Conservation (phyloP, 2,888 invertebrate genomes). For the Synergus japonicus region DNA sequence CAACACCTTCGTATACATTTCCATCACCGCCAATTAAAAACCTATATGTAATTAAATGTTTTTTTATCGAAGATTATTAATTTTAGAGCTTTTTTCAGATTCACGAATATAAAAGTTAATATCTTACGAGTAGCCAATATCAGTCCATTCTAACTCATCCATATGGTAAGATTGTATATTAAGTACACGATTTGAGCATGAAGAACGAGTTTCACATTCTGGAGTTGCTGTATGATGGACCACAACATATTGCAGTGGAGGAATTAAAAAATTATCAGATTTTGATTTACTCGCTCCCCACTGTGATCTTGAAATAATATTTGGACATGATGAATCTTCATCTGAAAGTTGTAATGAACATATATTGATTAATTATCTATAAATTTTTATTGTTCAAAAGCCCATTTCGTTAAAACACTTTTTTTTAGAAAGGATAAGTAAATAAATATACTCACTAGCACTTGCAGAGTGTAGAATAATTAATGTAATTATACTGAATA, state of each 20-base stretch:
- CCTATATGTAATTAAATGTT: conserved; percentile 68
- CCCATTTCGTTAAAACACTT: neutral
- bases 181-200: conserved; percentile 76
- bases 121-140: conserved; percentile 82
- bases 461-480: neutral
- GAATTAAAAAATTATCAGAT: conserved; percentile 79
- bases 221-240: conserved; percentile 81
- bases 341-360: neutral
- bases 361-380: too few relatives aligned
- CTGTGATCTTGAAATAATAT: conserved; percentile 79
- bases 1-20: conserved; percentile 82
- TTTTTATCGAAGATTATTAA: neutral
- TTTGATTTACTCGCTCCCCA: conserved; percentile 81
- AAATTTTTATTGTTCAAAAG: too few relatives aligned
- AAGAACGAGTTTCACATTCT: conserved; percentile 75
- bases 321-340: conserved; percentile 75
- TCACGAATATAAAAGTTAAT: neutral
- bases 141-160: conserved; percentile 77
- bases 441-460: neutral
- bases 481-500: neutral
- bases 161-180: conserved; percentile 80
- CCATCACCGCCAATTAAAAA: conserved; percentile 83
- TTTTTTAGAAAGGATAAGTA: neutral
- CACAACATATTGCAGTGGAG: conserved; percentile 79
- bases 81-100: neutral